These are phyloP conservation scores for Ptychodera flava DNA, from an alignment of 35 echinoderm and acorn worm genomes.

Conservation along the genomic window DNA sequence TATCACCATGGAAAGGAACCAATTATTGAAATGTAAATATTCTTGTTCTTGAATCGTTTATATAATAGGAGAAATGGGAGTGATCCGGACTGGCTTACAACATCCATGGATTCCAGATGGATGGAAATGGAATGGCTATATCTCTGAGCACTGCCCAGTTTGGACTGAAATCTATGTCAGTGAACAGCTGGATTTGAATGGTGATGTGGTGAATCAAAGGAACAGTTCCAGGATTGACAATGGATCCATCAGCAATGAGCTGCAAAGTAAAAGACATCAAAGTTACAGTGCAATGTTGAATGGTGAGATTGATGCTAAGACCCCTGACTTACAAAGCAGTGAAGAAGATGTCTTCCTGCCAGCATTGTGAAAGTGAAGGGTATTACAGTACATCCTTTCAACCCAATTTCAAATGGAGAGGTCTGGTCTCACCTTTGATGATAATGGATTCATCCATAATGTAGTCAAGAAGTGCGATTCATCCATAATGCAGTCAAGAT, in stretches of 20 bases:
- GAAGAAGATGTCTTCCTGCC: too few relatives aligned
- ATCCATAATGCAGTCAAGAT: too few relatives aligned
- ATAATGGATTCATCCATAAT: too few relatives aligned
- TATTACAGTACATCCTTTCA: too few relatives aligned
- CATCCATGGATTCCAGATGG: constrained; percentile 74
- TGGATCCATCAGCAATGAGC: background rate
- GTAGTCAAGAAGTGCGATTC: too few relatives aligned
- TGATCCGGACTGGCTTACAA: constrained; percentile 41
- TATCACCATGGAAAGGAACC: too few relatives aligned
- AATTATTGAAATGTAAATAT: too few relatives aligned
- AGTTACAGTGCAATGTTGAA: background rate
- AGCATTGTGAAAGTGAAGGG: too few relatives aligned
- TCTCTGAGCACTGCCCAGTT: constrained; percentile 49
- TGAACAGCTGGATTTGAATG: background rate
- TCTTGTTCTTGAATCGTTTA: too few relatives aligned
- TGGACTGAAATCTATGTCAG: constrained; percentile 50
- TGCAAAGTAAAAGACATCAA: background rate
- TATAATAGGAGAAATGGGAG: constrained; percentile 48
- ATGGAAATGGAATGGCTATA: constrained; percentile 51
- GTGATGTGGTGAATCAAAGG: background rate
- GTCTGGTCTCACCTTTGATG: too few relatives aligned
- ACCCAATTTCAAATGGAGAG: too few relatives aligned
- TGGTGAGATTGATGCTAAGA: background rate
- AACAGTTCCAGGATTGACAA: background rate
- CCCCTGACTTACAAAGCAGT: too few relatives aligned